Evolutionary conservation across 2,888 invertebrate species (phyloP).

Genomic region (Temnothorax rugatulus): DNA sequence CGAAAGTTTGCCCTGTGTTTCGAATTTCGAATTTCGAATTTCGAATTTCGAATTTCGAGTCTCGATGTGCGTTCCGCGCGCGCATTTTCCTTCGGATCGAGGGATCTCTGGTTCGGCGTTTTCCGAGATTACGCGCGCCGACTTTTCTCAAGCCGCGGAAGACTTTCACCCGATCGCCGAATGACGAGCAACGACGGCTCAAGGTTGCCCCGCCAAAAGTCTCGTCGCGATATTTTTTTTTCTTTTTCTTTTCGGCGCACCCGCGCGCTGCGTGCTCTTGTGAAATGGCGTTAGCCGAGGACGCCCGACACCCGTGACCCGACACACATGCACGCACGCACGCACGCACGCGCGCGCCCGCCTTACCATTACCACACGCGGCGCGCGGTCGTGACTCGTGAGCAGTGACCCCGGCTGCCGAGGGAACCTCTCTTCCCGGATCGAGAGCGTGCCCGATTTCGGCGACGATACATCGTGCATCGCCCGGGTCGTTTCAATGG

Average conservation of each 20-base stretch:
- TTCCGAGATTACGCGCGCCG: neutral
- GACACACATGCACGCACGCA: conserved; percentile 17
- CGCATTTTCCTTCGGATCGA: too few species aligned
- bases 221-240: conserved; percentile 68
- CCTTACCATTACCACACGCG: conserved; percentile 10
- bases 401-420: neutral
- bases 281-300: conserved; percentile 66
- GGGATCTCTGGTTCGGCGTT: neutral
- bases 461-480: neutral
- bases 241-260: conserved; percentile 52
- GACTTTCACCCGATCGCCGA: conserved; percentile 70
- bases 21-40: too few species aligned
- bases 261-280: conserved; percentile 67
- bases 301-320: conserved; percentile 45
- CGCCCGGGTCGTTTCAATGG: neutral
- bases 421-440: neutral
- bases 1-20: neutral
- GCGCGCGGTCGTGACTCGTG: conserved; percentile 23
- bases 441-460: neutral
- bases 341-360: conserved; percentile 19
- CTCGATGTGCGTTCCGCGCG: too few species aligned
- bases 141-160: conserved; percentile 62
- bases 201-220: conserved; percentile 66
- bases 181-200: neutral
- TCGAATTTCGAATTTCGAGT: too few species aligned